Percentiles rank a stretch among this genome's conserved stretches.
These are phyloP conservation scores for Muscidifurax raptorellus DNA, from an alignment of 1,140 invertebrate species.

Conservation along the genomic window DNA sequence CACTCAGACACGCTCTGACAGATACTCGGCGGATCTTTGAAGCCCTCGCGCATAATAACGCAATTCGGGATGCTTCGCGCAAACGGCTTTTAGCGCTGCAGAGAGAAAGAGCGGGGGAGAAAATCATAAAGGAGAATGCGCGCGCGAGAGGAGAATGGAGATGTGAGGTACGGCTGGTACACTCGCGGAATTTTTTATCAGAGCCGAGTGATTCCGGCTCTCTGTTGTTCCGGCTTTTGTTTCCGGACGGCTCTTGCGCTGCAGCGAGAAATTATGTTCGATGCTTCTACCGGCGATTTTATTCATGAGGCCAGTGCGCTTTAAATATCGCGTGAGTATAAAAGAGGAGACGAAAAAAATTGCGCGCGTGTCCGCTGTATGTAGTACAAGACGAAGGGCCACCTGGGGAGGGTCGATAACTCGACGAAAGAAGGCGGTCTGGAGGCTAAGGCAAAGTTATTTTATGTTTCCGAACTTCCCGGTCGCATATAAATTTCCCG, in stretches of 20 bases:
- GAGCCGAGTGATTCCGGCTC: conserved; percentile 4
- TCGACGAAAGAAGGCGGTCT: conserved; percentile 52
- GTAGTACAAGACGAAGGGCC: conserved; percentile 7
- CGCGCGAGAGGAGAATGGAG: conserved; percentile 36
- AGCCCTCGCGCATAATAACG: conserved; percentile 55
- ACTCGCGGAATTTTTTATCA: conserved; percentile 41
- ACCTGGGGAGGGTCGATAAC: conserved; percentile 12
- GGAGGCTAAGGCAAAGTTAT: conserved; percentile 62
- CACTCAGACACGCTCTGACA: conserved; percentile 4
- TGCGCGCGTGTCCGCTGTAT: neutral
- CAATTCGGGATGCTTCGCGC: conserved; percentile 61
- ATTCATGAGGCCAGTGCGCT: neutral
- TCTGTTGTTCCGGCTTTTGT: conserved; percentile 8
- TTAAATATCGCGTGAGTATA: too few species aligned
- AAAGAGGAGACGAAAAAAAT: neutral
- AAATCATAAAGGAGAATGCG: conserved; percentile 49
- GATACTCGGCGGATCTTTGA: conserved; percentile 40
- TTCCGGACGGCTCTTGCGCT: neutral
- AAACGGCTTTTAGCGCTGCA: conserved; percentile 58
- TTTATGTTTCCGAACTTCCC: conserved; percentile 66
- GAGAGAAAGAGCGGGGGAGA: conserved; percentile 34
- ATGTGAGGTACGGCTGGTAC: conserved; percentile 28
- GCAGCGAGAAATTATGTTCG: neutral
- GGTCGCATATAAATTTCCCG: conserved; percentile 60
- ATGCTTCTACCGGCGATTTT: neutral